Percentiles rank a stretch among this genome's conserved stretches.
Conservation (phyloP, 2,888 invertebrate genomes). For the Bembecia ichneumoniformis region DNA sequence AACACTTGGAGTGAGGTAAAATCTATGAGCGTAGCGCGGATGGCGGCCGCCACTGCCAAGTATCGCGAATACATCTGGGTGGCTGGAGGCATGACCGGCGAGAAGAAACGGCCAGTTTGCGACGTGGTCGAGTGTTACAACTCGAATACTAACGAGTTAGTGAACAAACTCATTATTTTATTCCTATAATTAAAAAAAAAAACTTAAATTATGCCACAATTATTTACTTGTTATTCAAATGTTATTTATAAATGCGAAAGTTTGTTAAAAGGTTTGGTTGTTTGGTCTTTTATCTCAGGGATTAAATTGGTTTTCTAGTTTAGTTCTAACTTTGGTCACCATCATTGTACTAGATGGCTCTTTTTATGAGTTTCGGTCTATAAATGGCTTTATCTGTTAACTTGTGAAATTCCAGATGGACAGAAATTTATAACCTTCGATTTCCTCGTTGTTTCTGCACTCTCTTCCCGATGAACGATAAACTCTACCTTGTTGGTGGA, state of each 20-base stretch:
- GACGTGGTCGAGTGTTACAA: constrained; percentile 77
- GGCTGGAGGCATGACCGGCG: constrained; percentile 79
- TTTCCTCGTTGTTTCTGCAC: constrained; percentile 71
- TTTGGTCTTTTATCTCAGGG: too few species aligned
- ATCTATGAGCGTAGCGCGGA: constrained; percentile 71
- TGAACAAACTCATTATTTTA: neutral
- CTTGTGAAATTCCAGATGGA: constrained; percentile 60
- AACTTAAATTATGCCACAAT: too few species aligned
- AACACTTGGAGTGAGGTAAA: constrained; percentile 73
- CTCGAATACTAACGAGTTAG: constrained; percentile 73
- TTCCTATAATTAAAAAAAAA: too few species aligned
- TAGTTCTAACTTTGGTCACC: too few species aligned
- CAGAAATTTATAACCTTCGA: constrained; percentile 64
- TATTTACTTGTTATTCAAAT: too few species aligned
- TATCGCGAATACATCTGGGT: constrained; percentile 80
- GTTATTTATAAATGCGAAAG: too few species aligned
- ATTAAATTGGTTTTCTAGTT: too few species aligned
- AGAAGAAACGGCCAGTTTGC: constrained; percentile 68
- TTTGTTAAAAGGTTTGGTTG: too few species aligned
- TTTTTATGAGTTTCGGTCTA: neutral
- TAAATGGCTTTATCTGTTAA: too few species aligned
- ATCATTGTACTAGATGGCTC: neutral
- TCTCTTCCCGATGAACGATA: constrained; percentile 70
- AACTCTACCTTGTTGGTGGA: constrained; percentile 78
- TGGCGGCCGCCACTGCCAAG: constrained; percentile 75